Evolutionary conservation across 1,140 invertebrate genomes (phyloP).

Genomic region (Odontomachus brunneus): DNA sequence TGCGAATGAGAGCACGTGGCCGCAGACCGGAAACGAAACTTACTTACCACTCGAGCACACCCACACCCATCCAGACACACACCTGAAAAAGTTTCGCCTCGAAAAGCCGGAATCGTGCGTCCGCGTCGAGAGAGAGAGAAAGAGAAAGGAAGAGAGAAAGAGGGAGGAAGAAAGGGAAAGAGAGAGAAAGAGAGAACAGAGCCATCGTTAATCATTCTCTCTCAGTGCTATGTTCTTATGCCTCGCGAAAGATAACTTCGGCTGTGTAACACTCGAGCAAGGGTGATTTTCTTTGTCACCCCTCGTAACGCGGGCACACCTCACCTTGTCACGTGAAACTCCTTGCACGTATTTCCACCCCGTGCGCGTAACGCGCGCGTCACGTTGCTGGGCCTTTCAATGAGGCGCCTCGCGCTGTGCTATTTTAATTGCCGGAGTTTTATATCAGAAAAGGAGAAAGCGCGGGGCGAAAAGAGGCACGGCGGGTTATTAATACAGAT

Average conservation of each 20-base stretch:
- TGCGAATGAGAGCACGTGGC: conserved; percentile 65
- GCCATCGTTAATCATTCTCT: conserved; percentile 70
- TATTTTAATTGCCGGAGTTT: too few relatives aligned
- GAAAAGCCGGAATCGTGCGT: conserved; percentile 54
- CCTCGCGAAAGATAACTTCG: conserved; percentile 64
- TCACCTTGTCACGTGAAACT: conserved; percentile 9
- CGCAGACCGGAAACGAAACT: conserved; percentile 63
- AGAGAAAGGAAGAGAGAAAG: conserved; percentile 6
- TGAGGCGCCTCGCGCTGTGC: too few relatives aligned
- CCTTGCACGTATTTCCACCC: too few relatives aligned
- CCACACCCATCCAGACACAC: conserved; percentile 1
- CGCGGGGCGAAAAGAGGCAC: too few relatives aligned
- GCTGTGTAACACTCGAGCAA: conserved; percentile 35
- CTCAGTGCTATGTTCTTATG: conserved; percentile 42
- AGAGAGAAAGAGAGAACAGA: conserved; percentile 16
- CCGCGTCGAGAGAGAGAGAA: background rate
- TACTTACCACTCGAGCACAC: conserved; percentile 8
- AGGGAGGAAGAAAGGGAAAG: background rate
- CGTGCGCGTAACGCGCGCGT: too few relatives aligned
- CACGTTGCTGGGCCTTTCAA: too few relatives aligned
- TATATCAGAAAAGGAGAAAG: too few relatives aligned
- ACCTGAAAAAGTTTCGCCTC: conserved; percentile 61
- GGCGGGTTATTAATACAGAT: too few relatives aligned
- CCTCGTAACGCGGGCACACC: background rate
- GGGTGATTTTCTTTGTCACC: conserved; percentile 36